Base-by-base conservation (phyloP, 1,140 invertebrate genomes). In the Scylla paramamosain region DNA sequence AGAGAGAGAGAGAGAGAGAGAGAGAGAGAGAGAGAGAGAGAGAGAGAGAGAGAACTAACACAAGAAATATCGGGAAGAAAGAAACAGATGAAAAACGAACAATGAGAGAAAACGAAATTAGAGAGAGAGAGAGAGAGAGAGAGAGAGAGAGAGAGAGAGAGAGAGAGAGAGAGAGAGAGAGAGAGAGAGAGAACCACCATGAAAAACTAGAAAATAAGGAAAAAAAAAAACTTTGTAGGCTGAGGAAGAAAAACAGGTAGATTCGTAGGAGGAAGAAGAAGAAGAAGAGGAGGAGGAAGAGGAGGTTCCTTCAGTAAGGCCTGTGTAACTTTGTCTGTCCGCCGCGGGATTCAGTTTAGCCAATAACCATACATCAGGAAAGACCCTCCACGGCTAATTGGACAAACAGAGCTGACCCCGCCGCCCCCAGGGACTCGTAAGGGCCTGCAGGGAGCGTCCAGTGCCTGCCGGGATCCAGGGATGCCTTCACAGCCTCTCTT, bases 291-390 rank as follows among this genome's bases (percentile, higher is more conserved):
- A n/a, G 6, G 67, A 77, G 25, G 6, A 77, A 2, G 12, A 77
- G 67, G 67, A 77, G 67, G 1, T 16, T 39, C 7, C 20, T n/a
- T 77, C 67, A 77, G 39, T 39, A 39, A 39, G 67, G 67, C 67
- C 67, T n/a, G 20, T 77, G 20, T 77, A 77, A 77, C 67, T 77
- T 77, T 77, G 67, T 77, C 67, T 77, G 67, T 77, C 20, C 67
- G 67, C 67, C 67, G 67, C 67, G 67, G 67, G 67, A 77, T 77
- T 77, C 67, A 77, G 67, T 77, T 77, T n/a, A n/a, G 67, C 67
- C 67, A 77, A 77, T 77, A 77, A 77, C 67, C 67, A 77, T 77
- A 77, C 20, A n/a, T 77, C 67, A 77, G 67, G 20, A 12, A 25
- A n/a, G 25, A n/a, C 67, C 67, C 67, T 77, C 67, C 67, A 7